Conservation (phyloP, 1,140 invertebrate species). For the Muscidifurax raptorellus region DNA sequence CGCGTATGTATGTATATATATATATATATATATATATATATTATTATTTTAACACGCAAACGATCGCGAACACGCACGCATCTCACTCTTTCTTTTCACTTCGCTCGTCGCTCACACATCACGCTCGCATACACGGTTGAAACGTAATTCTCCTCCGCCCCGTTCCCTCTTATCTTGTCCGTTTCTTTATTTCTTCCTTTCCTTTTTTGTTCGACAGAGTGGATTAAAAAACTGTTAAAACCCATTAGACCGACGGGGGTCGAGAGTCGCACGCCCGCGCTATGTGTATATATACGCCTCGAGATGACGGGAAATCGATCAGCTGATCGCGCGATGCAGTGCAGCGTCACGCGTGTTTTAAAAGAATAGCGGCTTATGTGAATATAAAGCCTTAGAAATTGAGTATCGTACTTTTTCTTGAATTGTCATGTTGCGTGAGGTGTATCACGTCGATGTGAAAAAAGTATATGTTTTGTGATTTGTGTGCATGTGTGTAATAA, state of each 20-base stretch:
- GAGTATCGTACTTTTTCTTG: too few relatives aligned
- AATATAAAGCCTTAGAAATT: too few relatives aligned
- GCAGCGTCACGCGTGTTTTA: not conserved
- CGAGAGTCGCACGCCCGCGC: slow-evolving; percentile 24
- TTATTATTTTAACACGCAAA: slow-evolving; percentile 41
- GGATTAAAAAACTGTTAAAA: slow-evolving; percentile 72
- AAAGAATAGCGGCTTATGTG: too few relatives aligned
- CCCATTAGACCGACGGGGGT: slow-evolving; percentile 54
- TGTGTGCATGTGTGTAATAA: not conserved
- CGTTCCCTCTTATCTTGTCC: slow-evolving; percentile 44
- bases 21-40: slow-evolving; percentile 13
- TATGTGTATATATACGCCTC: not conserved
- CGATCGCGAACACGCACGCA: slow-evolving; percentile 37
- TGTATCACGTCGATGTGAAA: not conserved
- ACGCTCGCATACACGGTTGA: slow-evolving; percentile 11
- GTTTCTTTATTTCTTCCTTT: not conserved
- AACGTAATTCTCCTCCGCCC: slow-evolving; percentile 18
- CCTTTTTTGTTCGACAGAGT: slow-evolving; percentile 60
- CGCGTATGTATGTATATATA: slow-evolving; percentile 35
- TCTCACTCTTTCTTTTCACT: slow-evolving; percentile 24
- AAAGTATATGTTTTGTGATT: not conserved
- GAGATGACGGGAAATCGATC: slow-evolving; percentile 5
- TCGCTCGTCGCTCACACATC: not conserved
- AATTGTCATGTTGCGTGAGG: not conserved
- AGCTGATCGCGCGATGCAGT: slow-evolving; percentile 1